These are phyloP conservation scores for Ceramica pisi DNA, from an alignment of 2,888 invertebrate genomes.

Conservation along the genomic window DNA sequence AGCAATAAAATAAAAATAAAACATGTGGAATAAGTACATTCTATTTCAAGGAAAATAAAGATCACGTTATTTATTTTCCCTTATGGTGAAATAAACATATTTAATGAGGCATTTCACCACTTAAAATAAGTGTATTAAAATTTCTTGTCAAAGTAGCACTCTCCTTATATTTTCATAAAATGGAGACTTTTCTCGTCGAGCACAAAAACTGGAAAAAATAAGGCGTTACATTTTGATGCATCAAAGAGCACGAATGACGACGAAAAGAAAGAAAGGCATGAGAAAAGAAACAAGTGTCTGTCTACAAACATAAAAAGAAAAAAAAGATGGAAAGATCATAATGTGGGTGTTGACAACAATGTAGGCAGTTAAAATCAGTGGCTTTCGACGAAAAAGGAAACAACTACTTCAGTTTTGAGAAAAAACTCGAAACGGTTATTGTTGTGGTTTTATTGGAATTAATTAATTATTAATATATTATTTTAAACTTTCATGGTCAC, in stretches of 20 bases:
- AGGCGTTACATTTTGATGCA: slow-evolving; percentile 26
- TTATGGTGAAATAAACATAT: too few species aligned
- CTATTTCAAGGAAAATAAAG: too few species aligned
- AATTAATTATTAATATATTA: too few species aligned
- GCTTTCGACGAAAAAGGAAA: background rate
- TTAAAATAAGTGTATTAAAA: too few species aligned
- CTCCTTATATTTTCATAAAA: background rate
- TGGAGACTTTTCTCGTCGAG: background rate
- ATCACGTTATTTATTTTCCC: too few species aligned
- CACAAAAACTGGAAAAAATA: background rate
- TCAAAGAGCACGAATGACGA: slow-evolving; percentile 36
- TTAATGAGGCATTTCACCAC: too few species aligned
- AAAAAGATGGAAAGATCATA: slow-evolving; percentile 10
- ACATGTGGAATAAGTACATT: too few species aligned
- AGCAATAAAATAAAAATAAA: too few species aligned
- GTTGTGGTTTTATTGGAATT: background rate
- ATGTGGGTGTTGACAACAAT: slow-evolving; percentile 5
- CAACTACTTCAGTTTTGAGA: background rate
- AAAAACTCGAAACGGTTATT: background rate
- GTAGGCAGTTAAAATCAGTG: slow-evolving; percentile 9
- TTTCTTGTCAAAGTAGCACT: too few species aligned
- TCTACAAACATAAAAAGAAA: slow-evolving; percentile 13
- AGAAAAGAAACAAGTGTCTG: slow-evolving; percentile 31
- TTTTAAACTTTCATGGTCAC: too few species aligned
- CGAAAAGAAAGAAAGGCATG: slow-evolving; percentile 15